Conservation (phyloP, 2,797 vertebrate species). For the Myotis planiceps region DNA sequence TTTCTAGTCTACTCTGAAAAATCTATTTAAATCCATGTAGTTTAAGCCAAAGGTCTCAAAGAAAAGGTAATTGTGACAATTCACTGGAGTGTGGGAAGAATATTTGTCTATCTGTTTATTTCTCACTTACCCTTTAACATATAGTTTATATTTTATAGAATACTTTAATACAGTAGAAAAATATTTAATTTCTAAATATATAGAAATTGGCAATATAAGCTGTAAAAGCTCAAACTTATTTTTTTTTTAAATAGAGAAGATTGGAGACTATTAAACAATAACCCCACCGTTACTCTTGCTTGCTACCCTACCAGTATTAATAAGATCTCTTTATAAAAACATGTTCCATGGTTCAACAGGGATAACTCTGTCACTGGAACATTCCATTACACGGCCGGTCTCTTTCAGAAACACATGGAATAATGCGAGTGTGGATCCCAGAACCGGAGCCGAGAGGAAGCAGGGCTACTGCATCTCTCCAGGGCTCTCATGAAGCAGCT, state of each 20-base stretch:
- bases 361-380: background rate
- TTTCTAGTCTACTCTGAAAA: background rate
- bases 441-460: background rate
- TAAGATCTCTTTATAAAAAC: constrained; percentile 28
- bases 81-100: background rate
- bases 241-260: background rate
- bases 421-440: background rate
- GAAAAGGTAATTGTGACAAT: background rate
- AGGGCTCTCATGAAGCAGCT: too few species aligned
- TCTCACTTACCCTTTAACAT: background rate
- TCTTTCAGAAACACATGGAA: background rate
- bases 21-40: background rate
- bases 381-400: background rate
- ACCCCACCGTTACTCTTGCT: background rate
- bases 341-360: background rate
- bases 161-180: background rate
- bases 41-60: constrained; percentile 30
- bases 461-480: background rate
- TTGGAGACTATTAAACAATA: background rate
- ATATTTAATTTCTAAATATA: background rate
- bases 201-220: background rate
- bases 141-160: background rate
- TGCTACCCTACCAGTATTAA: background rate
- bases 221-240: background rate
- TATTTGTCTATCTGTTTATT: background rate